These are phyloP conservation scores for Leptobrachium leishanense DNA, from an alignment of 2,113 vertebrate species.

Conservation along the genomic window DNA sequence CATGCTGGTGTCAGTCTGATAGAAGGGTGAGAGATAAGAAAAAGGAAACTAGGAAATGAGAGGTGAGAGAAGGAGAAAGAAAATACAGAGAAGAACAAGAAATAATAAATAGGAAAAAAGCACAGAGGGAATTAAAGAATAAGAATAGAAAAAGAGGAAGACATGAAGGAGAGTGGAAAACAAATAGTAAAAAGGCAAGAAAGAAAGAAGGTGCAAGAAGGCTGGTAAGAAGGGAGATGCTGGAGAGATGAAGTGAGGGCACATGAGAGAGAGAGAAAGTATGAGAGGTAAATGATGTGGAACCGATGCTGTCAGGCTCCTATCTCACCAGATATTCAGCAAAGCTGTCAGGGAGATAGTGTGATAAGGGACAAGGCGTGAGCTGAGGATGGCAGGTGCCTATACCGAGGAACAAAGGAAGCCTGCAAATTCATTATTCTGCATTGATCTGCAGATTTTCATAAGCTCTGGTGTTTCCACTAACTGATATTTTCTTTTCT, in stretches of 20 bases:
- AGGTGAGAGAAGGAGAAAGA: too few relatives aligned
- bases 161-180: background rate
- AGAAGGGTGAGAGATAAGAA: too few relatives aligned
- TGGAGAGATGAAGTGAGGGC: background rate
- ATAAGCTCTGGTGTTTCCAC: background rate
- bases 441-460: conserved; percentile 35
- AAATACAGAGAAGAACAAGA: too few relatives aligned
- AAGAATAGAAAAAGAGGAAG: too few relatives aligned
- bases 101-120: too few relatives aligned
- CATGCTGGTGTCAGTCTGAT: too few relatives aligned
- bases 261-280: background rate
- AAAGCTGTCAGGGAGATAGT: conserved; percentile 1
- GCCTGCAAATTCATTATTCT: conserved; percentile 10
- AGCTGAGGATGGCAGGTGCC: conserved; percentile 16
- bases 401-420: conserved; percentile 2
- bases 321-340: background rate
- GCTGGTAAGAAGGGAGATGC: background rate
- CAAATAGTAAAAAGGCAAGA: background rate
- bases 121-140: too few relatives aligned
- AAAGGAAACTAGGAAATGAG: too few relatives aligned
- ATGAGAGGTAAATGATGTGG: conserved; percentile 9
- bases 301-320: conserved; percentile 4
- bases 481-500: conserved; percentile 25
- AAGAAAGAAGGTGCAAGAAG: background rate
- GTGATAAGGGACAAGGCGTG: background rate